These are phyloP conservation scores for Meloidogyne chitwoodi DNA, from an alignment of 1,140 invertebrate species.

Conservation along the genomic window DNA sequence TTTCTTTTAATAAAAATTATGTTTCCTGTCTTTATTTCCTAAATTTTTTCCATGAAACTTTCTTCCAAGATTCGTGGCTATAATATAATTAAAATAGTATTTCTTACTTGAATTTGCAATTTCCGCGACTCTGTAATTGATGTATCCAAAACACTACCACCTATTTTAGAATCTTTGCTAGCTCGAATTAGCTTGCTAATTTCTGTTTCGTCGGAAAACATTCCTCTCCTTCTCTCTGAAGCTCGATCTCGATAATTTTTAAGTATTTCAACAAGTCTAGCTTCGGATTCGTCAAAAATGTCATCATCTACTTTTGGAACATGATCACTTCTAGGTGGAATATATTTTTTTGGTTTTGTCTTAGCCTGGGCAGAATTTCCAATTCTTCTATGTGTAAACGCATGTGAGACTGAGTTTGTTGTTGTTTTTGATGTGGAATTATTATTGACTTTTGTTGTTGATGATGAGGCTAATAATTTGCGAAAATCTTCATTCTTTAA, in stretches of 20 bases:
- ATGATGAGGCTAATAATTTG: conserved; percentile 37
- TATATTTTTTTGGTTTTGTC: conserved; percentile 27
- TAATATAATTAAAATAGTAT: neutral
- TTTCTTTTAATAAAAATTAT: neutral
- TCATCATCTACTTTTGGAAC: conserved; percentile 34
- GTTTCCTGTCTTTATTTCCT: neutral
- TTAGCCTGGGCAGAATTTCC: conserved; percentile 20
- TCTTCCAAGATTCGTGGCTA: neutral
- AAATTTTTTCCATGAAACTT: neutral
- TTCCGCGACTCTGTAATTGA: conserved; percentile 40
- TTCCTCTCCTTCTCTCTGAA: conserved; percentile 82
- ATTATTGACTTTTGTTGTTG: neutral
- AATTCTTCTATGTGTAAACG: conserved; percentile 39
- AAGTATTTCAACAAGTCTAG: conserved; percentile 48
- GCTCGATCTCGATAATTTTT: conserved; percentile 65
- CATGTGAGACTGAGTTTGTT: conserved; percentile 19
- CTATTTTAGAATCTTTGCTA: conserved; percentile 7
- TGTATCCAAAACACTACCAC: conserved; percentile 7
- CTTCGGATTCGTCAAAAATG: conserved; percentile 43
- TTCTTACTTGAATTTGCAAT: conserved; percentile 23
- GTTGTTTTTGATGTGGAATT: conserved; percentile 3
- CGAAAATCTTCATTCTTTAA: conserved; percentile 56
- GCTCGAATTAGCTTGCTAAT: conserved; percentile 9
- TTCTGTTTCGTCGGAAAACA: conserved; percentile 13
- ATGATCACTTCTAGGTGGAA: conserved; percentile 22